Conservation (phyloP, 1,140 invertebrate genomes). For the Caerostris darwini region DNA sequence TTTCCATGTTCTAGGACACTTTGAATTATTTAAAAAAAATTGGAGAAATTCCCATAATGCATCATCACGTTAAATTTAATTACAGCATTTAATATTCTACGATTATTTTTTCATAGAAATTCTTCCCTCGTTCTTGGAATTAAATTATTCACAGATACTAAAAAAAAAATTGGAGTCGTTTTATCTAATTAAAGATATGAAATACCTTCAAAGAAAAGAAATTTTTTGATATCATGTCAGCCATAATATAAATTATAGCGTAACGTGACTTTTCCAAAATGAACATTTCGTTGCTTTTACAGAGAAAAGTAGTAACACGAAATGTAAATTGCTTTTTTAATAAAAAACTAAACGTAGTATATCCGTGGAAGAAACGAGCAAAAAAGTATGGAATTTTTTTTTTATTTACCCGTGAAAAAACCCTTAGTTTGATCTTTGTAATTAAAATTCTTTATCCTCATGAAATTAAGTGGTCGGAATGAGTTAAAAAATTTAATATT, state of each 20-base stretch:
- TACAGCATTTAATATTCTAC: constrained; percentile 35
- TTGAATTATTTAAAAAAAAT: too few species aligned
- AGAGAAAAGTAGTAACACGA: constrained; percentile 28
- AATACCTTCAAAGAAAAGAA: constrained; percentile 19
- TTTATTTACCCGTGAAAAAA: background rate
- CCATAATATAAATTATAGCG: constrained; percentile 45
- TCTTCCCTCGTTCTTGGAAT: background rate
- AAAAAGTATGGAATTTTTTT: background rate
- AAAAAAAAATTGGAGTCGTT: background rate
- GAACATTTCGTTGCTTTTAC: constrained; percentile 16
- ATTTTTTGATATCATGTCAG: constrained; percentile 34
- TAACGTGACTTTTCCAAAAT: constrained; percentile 31
- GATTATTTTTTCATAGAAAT: background rate
- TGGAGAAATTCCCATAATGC: too few species aligned
- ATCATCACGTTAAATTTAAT: background rate
- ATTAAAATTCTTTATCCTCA: constrained; percentile 37
- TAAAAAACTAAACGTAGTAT: background rate
- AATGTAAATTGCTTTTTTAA: constrained; percentile 57
- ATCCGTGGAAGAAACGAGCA: background rate
- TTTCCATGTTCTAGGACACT: too few species aligned
- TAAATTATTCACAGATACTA: constrained; percentile 45
- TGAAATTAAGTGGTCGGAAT: constrained; percentile 1
- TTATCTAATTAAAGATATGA: constrained; percentile 41
- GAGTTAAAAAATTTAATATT: background rate
- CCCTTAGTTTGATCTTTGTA: constrained; percentile 9